Base-by-base conservation (phyloP, 2,888 invertebrate species). In the Drosophila melanosoma region DNA sequence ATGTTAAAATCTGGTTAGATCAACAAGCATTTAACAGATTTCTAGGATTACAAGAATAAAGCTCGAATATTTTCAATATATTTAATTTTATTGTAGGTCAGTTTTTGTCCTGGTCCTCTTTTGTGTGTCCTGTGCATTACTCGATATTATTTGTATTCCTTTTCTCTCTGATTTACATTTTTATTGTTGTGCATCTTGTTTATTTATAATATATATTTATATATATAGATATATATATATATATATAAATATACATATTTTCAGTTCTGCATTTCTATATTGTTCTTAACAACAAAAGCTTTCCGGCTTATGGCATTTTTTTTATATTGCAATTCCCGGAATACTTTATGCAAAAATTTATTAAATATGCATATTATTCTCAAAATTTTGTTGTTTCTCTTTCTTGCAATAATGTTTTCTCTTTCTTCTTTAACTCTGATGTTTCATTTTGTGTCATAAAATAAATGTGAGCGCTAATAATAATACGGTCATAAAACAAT, bases 401-500 rank as follows among this genome's bases (percentile, higher is more conserved):
- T n/a, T 36, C 42, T n/a, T 36, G 12, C 11, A 26, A 12, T 40
- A 7, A 38, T 33, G 12, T 23, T 32, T 7, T 40, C 29, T 56
- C n/a, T 48, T 17, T 45, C 45, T 45, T 45, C 20, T 15, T 52
- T 10, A 36, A 1, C 29, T 15, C 38, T 45, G 42, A 10, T 51
- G 4, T 54, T 59, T 38, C 57, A 40, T 60, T 68, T 57, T 40
- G 65, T 62, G 59, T 63, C 70, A 59, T 75, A 82, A 82, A 74
- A 67, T 66, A 76, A 76, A 76, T 74, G 68, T 66, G 81, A 54
- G 73, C 54, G 63, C 73, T 76, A 85, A 80, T 79, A 82, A 85
- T 71, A 82, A 82, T 73, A 70, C 67, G 66, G 62, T 68, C 74
- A 79, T 77, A 71, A 80, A 82, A 80, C 66, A 81, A 82, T 79